phyloP scores from a whole-genome alignment of 2,888 invertebrate genomes.

The Pyrochroa serraticornis region DNA sequence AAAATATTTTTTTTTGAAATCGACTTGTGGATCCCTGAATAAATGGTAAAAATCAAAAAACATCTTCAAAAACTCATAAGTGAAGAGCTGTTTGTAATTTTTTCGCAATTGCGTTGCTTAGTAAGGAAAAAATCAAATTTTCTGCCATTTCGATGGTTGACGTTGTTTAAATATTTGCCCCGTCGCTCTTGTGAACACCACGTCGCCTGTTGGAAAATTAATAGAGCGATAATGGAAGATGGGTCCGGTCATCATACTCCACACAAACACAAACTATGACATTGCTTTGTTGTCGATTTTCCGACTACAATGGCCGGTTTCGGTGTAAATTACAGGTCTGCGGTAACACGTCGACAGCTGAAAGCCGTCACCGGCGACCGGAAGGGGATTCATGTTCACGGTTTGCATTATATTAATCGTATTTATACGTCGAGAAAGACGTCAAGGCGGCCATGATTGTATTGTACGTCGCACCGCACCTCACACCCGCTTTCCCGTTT shows the following conservation, averaged over 20 bases:
- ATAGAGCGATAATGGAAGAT: constrained; percentile 1
- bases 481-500: constrained; percentile 26
- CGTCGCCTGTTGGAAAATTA: constrained; percentile 6
- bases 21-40: too few relatives aligned
- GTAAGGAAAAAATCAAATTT: too few relatives aligned
- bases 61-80: too few relatives aligned
- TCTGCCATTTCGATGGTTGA: constrained; percentile 3
- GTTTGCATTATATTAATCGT: constrained; percentile 47
- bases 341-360: constrained; percentile 45
- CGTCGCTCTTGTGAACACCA: too few relatives aligned
- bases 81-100: too few relatives aligned
- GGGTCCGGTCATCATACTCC: constrained; percentile 27
- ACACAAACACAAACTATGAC: constrained; percentile 37
- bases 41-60: too few relatives aligned
- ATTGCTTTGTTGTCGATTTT: constrained; percentile 30
- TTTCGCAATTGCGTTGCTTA: too few relatives aligned
- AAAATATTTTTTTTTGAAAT: too few relatives aligned
- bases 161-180: too few relatives aligned
- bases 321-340: constrained; percentile 40
- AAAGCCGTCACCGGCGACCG: constrained; percentile 45
- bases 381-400: constrained; percentile 52
- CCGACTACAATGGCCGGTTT: constrained; percentile 28
- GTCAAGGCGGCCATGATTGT: constrained; percentile 46
- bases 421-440: constrained; percentile 47
- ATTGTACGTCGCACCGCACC: constrained; percentile 20